These are phyloP conservation scores for Rhinichthys osculus DNA, from an alignment of 2,797 vertebrate species.

Conservation along the genomic window DNA sequence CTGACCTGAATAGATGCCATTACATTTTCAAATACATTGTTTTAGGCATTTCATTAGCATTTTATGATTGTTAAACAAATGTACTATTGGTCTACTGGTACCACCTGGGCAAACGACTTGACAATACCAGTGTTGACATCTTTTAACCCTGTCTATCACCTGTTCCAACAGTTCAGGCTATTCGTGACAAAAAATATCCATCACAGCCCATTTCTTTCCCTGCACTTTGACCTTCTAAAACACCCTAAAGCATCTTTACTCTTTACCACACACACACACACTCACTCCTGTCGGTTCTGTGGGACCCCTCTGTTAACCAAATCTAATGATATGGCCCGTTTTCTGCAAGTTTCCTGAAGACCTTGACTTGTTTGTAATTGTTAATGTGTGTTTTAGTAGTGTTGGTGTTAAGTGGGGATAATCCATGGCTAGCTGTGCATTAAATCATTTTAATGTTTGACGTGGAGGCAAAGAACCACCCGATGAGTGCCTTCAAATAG, in stretches of 20 bases:
- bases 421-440: too few species aligned
- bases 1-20: background rate
- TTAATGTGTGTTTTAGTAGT: too few species aligned
- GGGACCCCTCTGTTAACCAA: too few species aligned
- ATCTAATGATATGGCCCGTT: too few species aligned
- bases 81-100: background rate
- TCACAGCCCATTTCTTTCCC: background rate
- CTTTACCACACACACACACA: background rate
- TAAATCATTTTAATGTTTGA: too few species aligned
- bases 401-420: too few species aligned
- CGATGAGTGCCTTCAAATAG: too few species aligned
- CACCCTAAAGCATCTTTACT: background rate
- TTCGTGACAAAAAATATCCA: background rate
- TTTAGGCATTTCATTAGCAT: background rate
- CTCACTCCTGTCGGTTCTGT: too few species aligned
- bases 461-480: too few species aligned
- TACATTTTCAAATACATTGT: background rate
- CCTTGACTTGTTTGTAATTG: too few species aligned
- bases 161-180: background rate
- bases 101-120: background rate
- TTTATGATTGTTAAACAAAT: background rate
- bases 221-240: background rate
- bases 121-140: background rate
- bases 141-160: background rate
- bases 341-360: too few species aligned